phyloP scores from a whole-genome alignment of 2,797 vertebrate species.

The Cynodonichthys magdalenae region DNA sequence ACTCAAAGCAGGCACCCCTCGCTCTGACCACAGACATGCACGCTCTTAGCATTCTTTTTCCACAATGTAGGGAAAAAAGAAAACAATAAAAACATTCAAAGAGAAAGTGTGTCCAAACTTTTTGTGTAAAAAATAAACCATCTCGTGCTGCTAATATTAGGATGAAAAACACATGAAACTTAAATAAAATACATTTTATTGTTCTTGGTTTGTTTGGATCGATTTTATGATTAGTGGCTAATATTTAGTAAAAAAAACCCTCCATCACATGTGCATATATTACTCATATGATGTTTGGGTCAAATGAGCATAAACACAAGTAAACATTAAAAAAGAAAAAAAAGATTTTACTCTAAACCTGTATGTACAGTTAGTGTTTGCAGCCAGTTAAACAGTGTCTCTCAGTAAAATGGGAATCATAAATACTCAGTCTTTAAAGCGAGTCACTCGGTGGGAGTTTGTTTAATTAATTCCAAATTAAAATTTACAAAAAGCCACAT shows the following conservation, averaged over 20 bases:
- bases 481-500: no score
- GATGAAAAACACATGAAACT: neutral
- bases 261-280: neutral
- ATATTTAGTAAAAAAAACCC: neutral
- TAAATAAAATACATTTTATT: neutral
- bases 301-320: neutral
- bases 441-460: slow-evolving; percentile 33
- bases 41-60: no score
- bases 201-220: neutral
- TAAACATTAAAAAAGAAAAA: neutral
- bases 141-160: no score
- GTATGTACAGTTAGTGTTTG: no score
- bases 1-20: no score
- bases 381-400: slow-evolving; percentile 12
- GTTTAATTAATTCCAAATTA: slow-evolving; percentile 38
- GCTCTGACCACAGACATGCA: no score
- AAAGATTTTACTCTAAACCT: no score
- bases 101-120: no score
- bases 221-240: neutral
- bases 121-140: no score
- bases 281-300: neutral
- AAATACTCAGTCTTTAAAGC: slow-evolving; percentile 42
- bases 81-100: no score
- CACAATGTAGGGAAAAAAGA: no score
- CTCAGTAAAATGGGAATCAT: slow-evolving; percentile 28